A percentile compares a stretch with the other conserved stretches of the same genome.
These are phyloP conservation scores for Meloidogyne hapla DNA, from an alignment of 1,140 invertebrate genomes.

Conservation along the genomic window DNA sequence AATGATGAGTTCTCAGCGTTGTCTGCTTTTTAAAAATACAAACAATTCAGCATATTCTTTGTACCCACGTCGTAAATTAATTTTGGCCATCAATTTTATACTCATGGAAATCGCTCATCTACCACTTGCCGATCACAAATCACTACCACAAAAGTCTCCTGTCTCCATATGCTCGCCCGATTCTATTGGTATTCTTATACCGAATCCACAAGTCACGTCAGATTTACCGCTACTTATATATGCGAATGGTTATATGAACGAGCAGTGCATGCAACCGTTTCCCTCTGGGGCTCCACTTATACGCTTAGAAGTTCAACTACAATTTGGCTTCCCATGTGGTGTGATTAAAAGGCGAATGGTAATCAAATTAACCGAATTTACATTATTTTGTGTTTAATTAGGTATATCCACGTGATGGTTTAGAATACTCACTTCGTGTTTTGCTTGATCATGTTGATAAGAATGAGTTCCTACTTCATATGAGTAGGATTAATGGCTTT, in stretches of 20 bases:
- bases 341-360: constrained; percentile 17
- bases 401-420: constrained; percentile 12
- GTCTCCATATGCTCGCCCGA: constrained; percentile 6
- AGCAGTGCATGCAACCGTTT: constrained; percentile 20
- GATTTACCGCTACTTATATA: constrained; percentile 5
- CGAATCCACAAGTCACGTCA: not conserved
- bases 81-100: not conserved
- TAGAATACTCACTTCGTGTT: constrained; percentile 22
- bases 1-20: not conserved
- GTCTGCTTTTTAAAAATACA: not conserved
- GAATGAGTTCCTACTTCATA: not conserved
- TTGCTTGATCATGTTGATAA: not conserved
- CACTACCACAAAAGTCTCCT: not conserved
- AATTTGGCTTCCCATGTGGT: constrained; percentile 21
- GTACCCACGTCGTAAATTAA: not conserved
- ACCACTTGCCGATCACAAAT: not conserved
- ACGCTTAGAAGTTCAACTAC: constrained; percentile 21
- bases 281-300: constrained; percentile 15
- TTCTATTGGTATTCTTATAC: constrained; percentile 18
- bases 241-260: constrained; percentile 8
- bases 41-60: not conserved
- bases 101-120: not conserved
- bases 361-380: not conserved
- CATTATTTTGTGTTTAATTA: not conserved
- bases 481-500: not conserved